A percentile compares a stretch with the other conserved stretches of the same genome.
phyloP scores from a whole-genome alignment of 2,113 vertebrate genomes.

The Alosa alosa region DNA sequence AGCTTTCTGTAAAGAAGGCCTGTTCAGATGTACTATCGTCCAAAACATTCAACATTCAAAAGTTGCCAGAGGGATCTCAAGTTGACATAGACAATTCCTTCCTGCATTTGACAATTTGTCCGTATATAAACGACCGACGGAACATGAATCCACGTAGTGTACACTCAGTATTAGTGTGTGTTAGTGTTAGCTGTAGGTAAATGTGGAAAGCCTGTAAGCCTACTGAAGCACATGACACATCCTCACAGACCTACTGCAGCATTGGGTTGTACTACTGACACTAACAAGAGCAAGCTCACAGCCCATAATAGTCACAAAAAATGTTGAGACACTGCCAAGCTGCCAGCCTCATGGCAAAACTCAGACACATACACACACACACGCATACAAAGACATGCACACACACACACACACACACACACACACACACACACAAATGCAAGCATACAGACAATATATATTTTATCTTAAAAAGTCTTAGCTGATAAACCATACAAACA shows the following conservation, averaged over 20 bases:
- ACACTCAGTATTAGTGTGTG: neutral
- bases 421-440: neutral
- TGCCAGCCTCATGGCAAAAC: constrained; percentile 7
- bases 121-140: neutral
- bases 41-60: constrained; percentile 7
- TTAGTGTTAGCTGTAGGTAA: neutral
- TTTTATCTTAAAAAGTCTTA: neutral
- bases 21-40: neutral
- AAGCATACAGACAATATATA: neutral
- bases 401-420: neutral
- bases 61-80: neutral
- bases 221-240: neutral
- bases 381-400: neutral
- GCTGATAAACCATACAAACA: neutral
- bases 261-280: constrained; percentile 4
- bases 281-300: constrained; percentile 9
- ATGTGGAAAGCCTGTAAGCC: constrained; percentile 4
- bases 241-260: neutral
- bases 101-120: no score
- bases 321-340: neutral
- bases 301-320: constrained; percentile 10
- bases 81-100: neutral
- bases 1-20: neutral
- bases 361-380: neutral
- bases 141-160: neutral